These are phyloP conservation scores for Macrostomum cliftonense DNA, from an alignment of 2,888 invertebrate species.

Conservation along the genomic window DNA sequence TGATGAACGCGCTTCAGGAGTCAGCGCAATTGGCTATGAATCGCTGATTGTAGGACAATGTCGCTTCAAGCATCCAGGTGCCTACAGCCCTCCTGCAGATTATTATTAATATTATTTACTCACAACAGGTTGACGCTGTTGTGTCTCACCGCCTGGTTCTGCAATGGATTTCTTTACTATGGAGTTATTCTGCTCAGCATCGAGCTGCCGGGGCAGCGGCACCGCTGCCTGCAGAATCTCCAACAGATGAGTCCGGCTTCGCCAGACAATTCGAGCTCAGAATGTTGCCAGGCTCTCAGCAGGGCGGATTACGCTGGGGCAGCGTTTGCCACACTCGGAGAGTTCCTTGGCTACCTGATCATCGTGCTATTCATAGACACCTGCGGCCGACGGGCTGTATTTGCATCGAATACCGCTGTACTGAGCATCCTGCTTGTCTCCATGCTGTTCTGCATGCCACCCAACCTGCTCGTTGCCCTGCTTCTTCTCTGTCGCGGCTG, in stretches of 20 bases:
- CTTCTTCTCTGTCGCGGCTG: not conserved
- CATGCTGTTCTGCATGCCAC: not conserved
- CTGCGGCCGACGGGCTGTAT: not conserved
- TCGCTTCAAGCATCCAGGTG: no score
- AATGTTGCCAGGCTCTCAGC: slow-evolving; percentile 1
- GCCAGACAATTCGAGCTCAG: not conserved
- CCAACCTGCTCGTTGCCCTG: not conserved
- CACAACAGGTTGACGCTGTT: no score
- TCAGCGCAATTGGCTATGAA: no score
- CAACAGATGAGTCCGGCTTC: not conserved
- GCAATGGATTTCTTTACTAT: slow-evolving; percentile 83
- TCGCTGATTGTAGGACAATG: no score
- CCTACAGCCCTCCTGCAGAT: no score
- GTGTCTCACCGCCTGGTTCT: slow-evolving; percentile 50
- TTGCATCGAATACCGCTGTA: not conserved
- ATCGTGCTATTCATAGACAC: not conserved
- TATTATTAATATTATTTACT: no score
- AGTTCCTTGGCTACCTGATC: not conserved
- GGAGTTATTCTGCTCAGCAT: slow-evolving; percentile 83
- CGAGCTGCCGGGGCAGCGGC: slow-evolving; percentile 43
- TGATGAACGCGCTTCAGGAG: no score
- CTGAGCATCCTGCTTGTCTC: not conserved
- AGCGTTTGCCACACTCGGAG: not conserved
- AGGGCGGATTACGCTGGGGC: not conserved
- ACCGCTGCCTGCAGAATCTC: slow-evolving; percentile 1